Evolutionary conservation across 1,140 invertebrate genomes (phyloP).

Genomic region (Spodoptera frugiperda): DNA sequence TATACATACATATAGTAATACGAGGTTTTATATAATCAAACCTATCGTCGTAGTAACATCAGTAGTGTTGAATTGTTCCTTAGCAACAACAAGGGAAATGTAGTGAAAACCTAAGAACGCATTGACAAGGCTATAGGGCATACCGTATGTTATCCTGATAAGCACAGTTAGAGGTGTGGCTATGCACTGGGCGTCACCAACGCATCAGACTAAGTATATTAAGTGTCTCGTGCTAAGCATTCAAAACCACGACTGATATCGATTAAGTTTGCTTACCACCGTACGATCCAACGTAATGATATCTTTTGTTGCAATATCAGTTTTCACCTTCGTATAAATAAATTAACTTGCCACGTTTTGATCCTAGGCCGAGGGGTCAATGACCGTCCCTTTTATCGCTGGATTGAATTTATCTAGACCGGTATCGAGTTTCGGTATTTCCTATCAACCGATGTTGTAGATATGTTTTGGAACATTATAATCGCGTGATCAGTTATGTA

Average conservation of each 20-base stretch:
- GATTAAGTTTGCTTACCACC: conserved; percentile 24
- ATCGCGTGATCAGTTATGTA: conserved; percentile 23
- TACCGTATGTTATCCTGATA: conserved; percentile 4
- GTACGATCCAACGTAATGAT: conserved; percentile 27
- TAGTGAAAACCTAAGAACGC: not conserved
- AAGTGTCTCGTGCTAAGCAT: conserved; percentile 27
- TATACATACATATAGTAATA: too few species aligned
- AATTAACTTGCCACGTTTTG: conserved; percentile 57
- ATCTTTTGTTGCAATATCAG: conserved; percentile 34
- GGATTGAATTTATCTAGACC: conserved; percentile 50
- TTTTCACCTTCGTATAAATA: conserved; percentile 52
- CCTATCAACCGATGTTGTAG: conserved; percentile 44
- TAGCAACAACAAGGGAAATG: not conserved
- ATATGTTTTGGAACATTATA: conserved; percentile 7
- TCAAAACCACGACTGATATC: conserved; percentile 10
- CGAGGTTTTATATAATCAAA: too few species aligned
- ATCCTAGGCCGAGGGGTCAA: conserved; percentile 65
- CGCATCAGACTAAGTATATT: conserved; percentile 3
- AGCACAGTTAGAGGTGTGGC: conserved; percentile 6
- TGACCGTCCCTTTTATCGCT: conserved; percentile 67
- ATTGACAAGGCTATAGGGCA: not conserved
- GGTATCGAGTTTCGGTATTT: conserved; percentile 52
- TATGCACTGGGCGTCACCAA: conserved; percentile 7
- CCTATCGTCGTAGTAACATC: too few species aligned
- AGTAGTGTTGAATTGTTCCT: too few species aligned